Evolutionary conservation across 2,888 invertebrate genomes (phyloP), one percentile per base, ranked within the genome.

Genomic region (Bibio marci): DNA sequence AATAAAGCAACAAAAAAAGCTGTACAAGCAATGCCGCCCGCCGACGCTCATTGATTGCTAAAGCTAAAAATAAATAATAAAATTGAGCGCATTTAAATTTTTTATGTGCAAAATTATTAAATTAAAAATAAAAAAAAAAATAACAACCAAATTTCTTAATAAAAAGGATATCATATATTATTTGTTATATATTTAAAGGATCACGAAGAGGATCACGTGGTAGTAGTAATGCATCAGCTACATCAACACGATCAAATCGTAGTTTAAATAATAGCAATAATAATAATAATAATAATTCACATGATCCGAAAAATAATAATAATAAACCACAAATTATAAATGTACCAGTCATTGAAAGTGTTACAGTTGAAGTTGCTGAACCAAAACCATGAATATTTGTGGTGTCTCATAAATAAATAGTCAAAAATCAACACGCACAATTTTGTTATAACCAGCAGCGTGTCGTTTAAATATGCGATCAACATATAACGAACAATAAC

Each of bases 281-380:
- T 22, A 14, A 30, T 17, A 32, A 38, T 18, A 35, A 35, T 18
- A 38, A 35, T 22, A 34, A 17, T 12, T 14, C 6, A 1, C 17
- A 34, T 13, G 56, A 56, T 41, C 55, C 54, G 32, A 50, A 56
- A 42, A 51, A 54, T 4, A 47, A 57, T 37, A 55, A 54, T 30
- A 55, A 59, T 38, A 57, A 25, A 35, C 13, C 22, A 4, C 22
- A 61, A 45, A 58, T 60, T 41, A 58, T 54, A 37, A 49, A 58
- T 37, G 58, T 59, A 51, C 69, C 70, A 37, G 66, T 65, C 54
- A 61, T 69, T 48, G 74, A 75, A 51, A 73, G 68, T 54, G 76
- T 83, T 45, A 80, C 80, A 46, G 78, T 82, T 40, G 82, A 83
- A 64, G 75, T 82, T 50, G 73, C 78, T 52, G 74, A 77, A 50